phyloP scores from a whole-genome alignment of 2,797 vertebrate species.

The Hirundo rustica region DNA sequence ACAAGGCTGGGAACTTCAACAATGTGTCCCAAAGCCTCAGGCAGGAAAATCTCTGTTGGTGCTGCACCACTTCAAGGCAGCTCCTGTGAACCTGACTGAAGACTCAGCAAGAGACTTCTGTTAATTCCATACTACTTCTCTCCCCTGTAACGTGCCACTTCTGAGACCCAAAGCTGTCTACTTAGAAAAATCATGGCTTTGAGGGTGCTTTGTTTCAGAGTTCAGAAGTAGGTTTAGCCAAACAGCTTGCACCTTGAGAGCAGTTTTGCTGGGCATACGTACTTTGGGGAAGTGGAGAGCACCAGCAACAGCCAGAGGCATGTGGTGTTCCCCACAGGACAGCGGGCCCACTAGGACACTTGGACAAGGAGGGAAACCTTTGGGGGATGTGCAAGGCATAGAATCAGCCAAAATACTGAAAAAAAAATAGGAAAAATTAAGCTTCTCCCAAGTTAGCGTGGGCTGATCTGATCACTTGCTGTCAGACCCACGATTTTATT shows the following conservation, averaged over 20 bases:
- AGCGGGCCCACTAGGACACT: not conserved
- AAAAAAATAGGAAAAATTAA: not conserved
- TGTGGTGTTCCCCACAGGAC: not conserved
- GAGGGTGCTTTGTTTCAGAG: not conserved
- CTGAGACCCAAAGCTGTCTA: not conserved
- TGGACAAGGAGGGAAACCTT: rapidly evolving
- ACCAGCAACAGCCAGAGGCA: not conserved
- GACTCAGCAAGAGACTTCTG: not conserved
- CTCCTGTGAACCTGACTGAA: not conserved
- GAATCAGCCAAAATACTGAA: not conserved
- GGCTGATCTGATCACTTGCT: not conserved
- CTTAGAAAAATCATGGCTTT: not conserved
- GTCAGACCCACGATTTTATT: not conserved
- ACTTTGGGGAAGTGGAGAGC: not conserved
- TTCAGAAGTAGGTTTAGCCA: not conserved
- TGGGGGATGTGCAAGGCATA: not conserved
- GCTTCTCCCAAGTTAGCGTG: not conserved
- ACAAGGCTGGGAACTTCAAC: not conserved
- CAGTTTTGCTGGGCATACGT: not conserved
- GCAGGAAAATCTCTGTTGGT: not conserved
- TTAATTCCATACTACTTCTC: not conserved
- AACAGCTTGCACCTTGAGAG: rapidly evolving
- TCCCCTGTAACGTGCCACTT: not conserved
- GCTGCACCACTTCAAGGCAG: not conserved
- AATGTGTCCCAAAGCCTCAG: rapidly evolving